Evolutionary conservation across 2,797 vertebrate species (phyloP), one percentile per base, ranked within the genome.

Genomic region (Rhodeus uyekii): DNA sequence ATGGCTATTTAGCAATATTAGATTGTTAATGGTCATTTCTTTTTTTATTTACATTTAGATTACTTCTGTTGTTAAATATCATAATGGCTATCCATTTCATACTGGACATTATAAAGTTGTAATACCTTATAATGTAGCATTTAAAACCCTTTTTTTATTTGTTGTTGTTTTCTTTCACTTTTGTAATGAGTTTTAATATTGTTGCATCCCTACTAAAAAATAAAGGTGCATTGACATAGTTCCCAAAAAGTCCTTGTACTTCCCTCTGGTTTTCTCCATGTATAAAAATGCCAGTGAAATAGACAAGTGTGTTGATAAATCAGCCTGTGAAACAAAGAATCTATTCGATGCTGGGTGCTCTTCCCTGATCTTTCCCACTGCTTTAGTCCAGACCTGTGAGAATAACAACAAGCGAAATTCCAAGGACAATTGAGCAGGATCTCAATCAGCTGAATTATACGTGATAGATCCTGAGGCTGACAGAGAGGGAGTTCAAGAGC

Each of bases 371-470:
- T 77, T 46, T 64, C 18, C 50, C 44, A 79, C 63, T 64, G 18
- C 27, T 78, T 55, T 29, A 22, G 60, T 81, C 65, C 65, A 58
- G 29, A 24, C 14, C 46, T 48, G 67, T 8, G 68, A 48, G 39
- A 7, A 71, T 27, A 80, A 71, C 34, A 79, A 42, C 19, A 71
- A 71, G 44, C n/a, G 5, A 12, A 80, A 22, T 53, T 48, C 67
- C 22, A 61, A 61, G 5, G 78, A 63, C 67, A 48, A 14, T 61
- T 72, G 3, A 80, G 72, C 53, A 80, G n/a, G n/a, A n/a, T 46
- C 78, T 72, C 55, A 58, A 69, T 79, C 65, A 24, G 67, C 5
- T 61, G 55, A n/a, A 80, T 72, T 71, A 46, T 19, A 71, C 32
- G n/a, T 72, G 67, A 80, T 80, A 22, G 78, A 46, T 72, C 29